Percentiles rank a stretch among this genome's conserved stretches.
These are phyloP conservation scores for Cardiocondyla obscurior DNA, from an alignment of 1,140 invertebrate species.

Conservation along the genomic window DNA sequence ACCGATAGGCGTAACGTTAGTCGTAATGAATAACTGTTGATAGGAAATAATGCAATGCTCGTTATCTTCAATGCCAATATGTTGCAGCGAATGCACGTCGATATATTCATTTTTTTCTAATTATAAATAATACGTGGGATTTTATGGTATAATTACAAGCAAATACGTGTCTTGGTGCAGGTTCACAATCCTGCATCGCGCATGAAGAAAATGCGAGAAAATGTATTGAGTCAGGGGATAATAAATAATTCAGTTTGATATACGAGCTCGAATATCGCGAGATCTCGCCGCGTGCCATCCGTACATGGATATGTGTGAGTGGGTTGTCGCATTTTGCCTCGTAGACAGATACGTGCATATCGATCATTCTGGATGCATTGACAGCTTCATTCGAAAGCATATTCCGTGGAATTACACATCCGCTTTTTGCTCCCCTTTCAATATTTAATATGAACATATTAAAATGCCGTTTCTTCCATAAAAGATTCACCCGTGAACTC, in stretches of 20 bases:
- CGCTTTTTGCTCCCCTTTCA: not conserved
- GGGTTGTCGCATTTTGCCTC: conserved; percentile 54
- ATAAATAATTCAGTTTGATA: conserved; percentile 61
- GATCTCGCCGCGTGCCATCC: conserved; percentile 38
- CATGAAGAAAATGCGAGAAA: conserved; percentile 48
- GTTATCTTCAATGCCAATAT: not conserved
- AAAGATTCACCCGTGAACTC: not conserved
- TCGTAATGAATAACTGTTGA: not conserved
- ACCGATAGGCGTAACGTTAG: not conserved
- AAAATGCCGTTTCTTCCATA: not conserved
- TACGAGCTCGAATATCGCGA: conserved; percentile 53
- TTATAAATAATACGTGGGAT: not conserved
- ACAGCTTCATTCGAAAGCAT: conserved; percentile 59
- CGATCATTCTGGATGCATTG: conserved; percentile 58
- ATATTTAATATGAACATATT: conserved; percentile 22
- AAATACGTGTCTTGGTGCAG: not conserved
- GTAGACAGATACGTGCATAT: conserved; percentile 56
- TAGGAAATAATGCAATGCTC: not conserved
- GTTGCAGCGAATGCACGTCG: not conserved
- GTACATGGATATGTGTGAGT: conserved; percentile 50
- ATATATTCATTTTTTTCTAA: conserved; percentile 16
- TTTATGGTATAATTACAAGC: not conserved
- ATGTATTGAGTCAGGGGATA: conserved; percentile 47
- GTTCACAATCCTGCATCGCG: not conserved
- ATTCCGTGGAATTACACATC: conserved; percentile 41